phyloP scores from a whole-genome alignment of 2,113 vertebrate species.

The Protobothrops flavoviridis region DNA sequence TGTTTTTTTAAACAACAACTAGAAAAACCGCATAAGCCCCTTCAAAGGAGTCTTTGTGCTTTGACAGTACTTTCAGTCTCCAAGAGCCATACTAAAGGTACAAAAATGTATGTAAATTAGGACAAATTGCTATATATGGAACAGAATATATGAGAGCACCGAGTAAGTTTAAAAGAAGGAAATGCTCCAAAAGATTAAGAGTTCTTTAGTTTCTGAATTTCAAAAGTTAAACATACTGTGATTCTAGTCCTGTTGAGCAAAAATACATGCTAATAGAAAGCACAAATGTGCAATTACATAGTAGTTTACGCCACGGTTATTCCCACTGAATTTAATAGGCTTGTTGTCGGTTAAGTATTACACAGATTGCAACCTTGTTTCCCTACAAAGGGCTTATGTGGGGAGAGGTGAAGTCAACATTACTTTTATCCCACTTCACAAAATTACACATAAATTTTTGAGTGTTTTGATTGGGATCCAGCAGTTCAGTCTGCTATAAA shows the following conservation, averaged over 20 bases:
- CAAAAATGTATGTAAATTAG: conserved; percentile 27
- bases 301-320: neutral
- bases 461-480: conserved; percentile 55
- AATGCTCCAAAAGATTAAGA: conserved; percentile 16
- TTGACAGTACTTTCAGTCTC: conserved; percentile 13
- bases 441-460: conserved; percentile 35
- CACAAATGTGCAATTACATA: neutral
- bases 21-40: conserved; percentile 13
- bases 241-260: neutral
- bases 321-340: neutral
- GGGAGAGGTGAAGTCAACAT: neutral
- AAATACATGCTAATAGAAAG: neutral
- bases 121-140: conserved; percentile 14
- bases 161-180: neutral
- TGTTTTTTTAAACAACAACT: conserved; percentile 16
- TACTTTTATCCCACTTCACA: conserved; percentile 52
- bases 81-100: neutral
- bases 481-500: conserved; percentile 48
- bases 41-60: conserved; percentile 16
- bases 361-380: neutral
- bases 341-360: neutral
- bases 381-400: neutral
- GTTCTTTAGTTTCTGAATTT: conserved; percentile 17
- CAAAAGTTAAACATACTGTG: neutral
- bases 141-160: neutral